These are phyloP conservation scores for Zaprionus inermis DNA, from an alignment of 1,140 invertebrate genomes.

Conservation along the genomic window DNA sequence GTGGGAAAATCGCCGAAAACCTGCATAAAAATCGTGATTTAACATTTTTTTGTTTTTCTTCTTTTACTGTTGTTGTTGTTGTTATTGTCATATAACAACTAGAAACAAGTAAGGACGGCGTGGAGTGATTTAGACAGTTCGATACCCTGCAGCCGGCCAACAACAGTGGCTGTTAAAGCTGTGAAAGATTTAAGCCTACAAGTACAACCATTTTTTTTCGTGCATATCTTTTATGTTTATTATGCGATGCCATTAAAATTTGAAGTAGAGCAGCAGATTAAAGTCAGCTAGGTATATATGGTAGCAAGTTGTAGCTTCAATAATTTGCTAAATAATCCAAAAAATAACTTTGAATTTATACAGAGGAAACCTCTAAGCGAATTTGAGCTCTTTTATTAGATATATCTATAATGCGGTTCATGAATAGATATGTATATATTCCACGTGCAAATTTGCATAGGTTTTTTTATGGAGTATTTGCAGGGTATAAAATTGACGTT, in stretches of 20 bases:
- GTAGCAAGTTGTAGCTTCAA: too few species aligned
- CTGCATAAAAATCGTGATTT: slow-evolving; percentile 77
- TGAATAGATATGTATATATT: too few species aligned
- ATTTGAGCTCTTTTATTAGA: too few species aligned
- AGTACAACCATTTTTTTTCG: neutral
- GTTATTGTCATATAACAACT: slow-evolving; percentile 43
- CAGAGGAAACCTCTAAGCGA: too few species aligned
- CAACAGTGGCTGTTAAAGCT: too few species aligned
- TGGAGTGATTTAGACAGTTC: neutral
- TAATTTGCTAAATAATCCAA: too few species aligned
- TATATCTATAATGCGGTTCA: too few species aligned
- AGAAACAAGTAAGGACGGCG: slow-evolving; percentile 17
- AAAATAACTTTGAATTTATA: too few species aligned
- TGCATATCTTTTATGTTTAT: neutral
- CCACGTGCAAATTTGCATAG: too few species aligned
- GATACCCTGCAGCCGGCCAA: neutral
- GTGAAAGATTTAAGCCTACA: too few species aligned
- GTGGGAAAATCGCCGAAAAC: slow-evolving; percentile 78
- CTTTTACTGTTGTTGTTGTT: slow-evolving; percentile 6
- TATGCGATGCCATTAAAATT: neutral
- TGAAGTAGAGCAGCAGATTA: neutral
- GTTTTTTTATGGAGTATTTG: neutral
- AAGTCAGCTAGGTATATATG: neutral
- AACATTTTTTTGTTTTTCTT: slow-evolving; percentile 33
- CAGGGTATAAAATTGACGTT: slow-evolving; percentile 50